Base-by-base conservation (phyloP, 2,797 vertebrate genomes). In the Pelochelys cantorii region DNA sequence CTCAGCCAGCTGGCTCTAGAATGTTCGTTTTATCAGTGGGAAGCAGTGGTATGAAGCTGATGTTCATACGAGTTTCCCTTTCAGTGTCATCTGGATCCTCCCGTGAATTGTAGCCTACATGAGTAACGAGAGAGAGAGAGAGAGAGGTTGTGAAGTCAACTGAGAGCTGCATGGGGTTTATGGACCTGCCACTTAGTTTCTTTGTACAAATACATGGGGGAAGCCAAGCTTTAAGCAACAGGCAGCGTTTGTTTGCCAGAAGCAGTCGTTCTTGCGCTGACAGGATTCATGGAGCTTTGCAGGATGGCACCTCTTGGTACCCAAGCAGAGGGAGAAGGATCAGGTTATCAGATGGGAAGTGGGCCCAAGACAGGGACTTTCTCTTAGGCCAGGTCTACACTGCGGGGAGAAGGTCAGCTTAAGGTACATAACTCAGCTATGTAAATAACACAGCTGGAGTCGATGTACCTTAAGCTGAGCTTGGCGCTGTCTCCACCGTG, bases 1-100 rank as follows among this genome's bases (percentile, higher is more conserved):
- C 54, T 90, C 37, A 95, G 89, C 81, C 57, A 0, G 1, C 59
- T 90, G 92, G 86, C 91, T 95, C 88, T 92, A 94, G 81, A 91
- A 68, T 82, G 78, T 86, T 94, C 79, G 57, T 83, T 84, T 96
- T 96, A 81, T 37, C 81, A 90, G 94, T 78, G 85, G 93, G 83
- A 90, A 90, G 68, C 75, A 84, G 85, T 60, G 34, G 55, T 57
- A 94, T 71, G 65, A 71, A 65, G 81, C 56, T 94, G 89, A 84
- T 11, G 77, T 85, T 88, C 81, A 93, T 84, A 29, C 65, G 15
- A 5, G 78, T 89, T 79, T 79, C 34, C 7, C 4, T 55, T 56
- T 68, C 84, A 77, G 5, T 62, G 81, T 95, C 88, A 62, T 53
- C 1, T 0, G 37, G 90, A 86, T 79, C 57, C 85, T 85, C 83